Conservation (phyloP, 2,113 vertebrate genomes). For the Dicentrarchus labrax region DNA sequence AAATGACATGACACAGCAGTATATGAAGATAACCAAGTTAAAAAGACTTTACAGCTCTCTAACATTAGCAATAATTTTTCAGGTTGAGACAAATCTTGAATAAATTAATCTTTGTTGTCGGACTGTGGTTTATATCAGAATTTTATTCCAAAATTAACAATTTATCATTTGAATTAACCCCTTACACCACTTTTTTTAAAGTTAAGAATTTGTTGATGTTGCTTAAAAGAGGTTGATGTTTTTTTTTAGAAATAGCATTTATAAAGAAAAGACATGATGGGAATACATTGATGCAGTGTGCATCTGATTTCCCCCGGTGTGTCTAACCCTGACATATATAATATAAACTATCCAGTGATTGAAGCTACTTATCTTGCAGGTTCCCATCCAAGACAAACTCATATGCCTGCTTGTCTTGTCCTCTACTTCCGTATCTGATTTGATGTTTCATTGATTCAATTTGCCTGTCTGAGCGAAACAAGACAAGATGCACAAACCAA, state of each 20-base stretch:
- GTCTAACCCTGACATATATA: background rate
- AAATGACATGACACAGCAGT: no score
- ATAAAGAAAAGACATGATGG: background rate
- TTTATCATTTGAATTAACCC: background rate
- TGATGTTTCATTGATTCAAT: constrained; percentile 58
- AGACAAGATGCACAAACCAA: background rate
- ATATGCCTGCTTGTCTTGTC: constrained; percentile 25
- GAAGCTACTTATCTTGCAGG: constrained; percentile 48
- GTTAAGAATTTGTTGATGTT: background rate
- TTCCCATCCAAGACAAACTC: constrained; percentile 30
- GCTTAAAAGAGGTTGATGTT: background rate
- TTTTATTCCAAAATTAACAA: background rate
- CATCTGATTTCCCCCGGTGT: background rate
- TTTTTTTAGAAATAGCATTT: background rate
- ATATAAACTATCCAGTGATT: constrained; percentile 4
- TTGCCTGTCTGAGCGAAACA: constrained; percentile 43
- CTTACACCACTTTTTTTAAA: background rate
- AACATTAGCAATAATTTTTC: background rate
- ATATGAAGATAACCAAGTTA: no score
- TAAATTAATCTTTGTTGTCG: background rate
- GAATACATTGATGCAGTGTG: background rate
- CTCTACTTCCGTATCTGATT: constrained; percentile 49
- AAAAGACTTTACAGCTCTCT: no score
- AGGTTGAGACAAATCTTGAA: background rate
- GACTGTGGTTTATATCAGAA: background rate